These are phyloP conservation scores for Drosophila insularis DNA, from an alignment of 1,140 invertebrate genomes.

Conservation along the genomic window DNA sequence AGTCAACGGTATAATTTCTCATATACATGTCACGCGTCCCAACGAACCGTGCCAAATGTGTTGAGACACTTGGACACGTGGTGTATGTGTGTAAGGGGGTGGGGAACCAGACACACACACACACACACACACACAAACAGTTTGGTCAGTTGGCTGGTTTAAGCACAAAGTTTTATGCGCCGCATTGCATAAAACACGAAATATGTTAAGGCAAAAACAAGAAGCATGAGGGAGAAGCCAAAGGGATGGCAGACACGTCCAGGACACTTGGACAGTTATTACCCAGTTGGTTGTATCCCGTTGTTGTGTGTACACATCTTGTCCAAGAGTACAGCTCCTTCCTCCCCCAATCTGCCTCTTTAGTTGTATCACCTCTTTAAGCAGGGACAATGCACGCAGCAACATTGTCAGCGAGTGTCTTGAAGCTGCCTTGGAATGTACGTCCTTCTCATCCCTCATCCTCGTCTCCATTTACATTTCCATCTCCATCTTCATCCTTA, in stretches of 20 bases:
- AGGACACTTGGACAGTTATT: conserved; percentile 48
- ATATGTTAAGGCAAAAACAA: conserved; percentile 52
- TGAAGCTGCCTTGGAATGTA: conserved; percentile 1
- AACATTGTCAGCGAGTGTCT: conserved; percentile 21
- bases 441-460: neutral
- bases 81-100: neutral
- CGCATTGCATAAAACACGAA: conserved; percentile 72
- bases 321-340: conserved; percentile 37
- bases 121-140: neutral
- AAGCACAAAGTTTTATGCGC: conserved; percentile 67
- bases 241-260: neutral
- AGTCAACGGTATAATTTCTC: conserved; percentile 81
- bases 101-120: neutral
- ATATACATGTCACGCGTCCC: conserved; percentile 79
- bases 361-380: conserved; percentile 27
- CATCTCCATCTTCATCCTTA: neutral
- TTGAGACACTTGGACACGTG: conserved; percentile 61
- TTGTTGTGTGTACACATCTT: conserved; percentile 43
- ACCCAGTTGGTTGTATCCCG: conserved; percentile 27
- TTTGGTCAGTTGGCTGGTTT: conserved; percentile 30
- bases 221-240: conserved; percentile 6
- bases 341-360: neutral
- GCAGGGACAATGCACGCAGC: conserved; percentile 9
- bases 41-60: conserved; percentile 77
- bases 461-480: neutral